These are phyloP conservation scores for Podarcis muralis DNA, from an alignment of 2,113 vertebrate species.

Conservation along the genomic window DNA sequence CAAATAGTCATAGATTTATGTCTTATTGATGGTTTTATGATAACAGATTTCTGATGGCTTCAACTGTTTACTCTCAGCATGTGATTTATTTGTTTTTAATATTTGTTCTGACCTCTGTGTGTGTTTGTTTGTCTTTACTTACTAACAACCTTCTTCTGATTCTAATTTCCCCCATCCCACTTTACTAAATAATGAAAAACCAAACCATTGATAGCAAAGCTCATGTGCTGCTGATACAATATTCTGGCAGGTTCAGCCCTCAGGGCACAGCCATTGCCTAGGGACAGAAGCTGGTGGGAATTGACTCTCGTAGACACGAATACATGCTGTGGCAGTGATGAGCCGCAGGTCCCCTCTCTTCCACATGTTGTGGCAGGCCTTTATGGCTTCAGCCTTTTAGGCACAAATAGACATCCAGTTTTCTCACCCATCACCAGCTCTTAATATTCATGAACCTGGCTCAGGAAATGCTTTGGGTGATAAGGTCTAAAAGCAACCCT, in stretches of 20 bases:
- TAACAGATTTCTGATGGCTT: not conserved
- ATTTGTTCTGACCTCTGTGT: not conserved
- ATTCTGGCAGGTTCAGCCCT: not conserved
- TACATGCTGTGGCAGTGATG: not conserved
- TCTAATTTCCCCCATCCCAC: not conserved
- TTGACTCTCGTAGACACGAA: not conserved
- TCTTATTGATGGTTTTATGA: not conserved
- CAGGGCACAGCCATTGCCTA: not conserved
- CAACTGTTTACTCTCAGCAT: not conserved
- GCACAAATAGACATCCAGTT: not conserved
- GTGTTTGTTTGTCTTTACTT: not conserved
- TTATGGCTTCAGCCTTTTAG: not conserved
- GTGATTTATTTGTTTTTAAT: not conserved
- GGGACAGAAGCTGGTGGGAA: not conserved
- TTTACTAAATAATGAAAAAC: not conserved
- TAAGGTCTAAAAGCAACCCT: constrained; percentile 24
- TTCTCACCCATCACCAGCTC: constrained; percentile 1
- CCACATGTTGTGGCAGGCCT: not conserved
- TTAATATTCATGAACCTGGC: constrained; percentile 23
- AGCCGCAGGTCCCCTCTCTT: not conserved
- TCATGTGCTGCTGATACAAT: not conserved
- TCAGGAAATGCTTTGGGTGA: constrained; percentile 16
- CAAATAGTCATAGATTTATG: not conserved
- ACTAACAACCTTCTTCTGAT: not conserved
- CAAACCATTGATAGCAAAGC: not conserved